Evolutionary conservation across 2,113 vertebrate genomes (phyloP).

Genomic region (Lucifuga dentata): DNA sequence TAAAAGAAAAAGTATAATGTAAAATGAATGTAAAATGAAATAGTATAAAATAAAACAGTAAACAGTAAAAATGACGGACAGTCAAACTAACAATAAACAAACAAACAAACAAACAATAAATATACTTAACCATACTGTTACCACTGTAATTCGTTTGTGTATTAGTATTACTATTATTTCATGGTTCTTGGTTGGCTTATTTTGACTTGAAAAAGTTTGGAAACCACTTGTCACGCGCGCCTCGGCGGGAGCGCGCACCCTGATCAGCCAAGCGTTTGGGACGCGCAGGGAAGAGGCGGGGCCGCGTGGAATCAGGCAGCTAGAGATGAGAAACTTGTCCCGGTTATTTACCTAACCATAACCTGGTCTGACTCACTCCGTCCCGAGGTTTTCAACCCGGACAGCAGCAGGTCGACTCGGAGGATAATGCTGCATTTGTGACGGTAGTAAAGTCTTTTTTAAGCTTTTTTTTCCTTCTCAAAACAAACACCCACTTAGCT

Average conservation of each 20-base stretch:
- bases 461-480: constrained; percentile 6
- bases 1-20: too few relatives aligned
- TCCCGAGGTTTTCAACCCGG: constrained; percentile 29
- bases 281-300: constrained; percentile 73
- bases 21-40: too few relatives aligned
- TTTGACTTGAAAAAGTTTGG: too few relatives aligned
- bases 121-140: too few relatives aligned
- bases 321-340: constrained; percentile 75
- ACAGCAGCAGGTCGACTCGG: neutral
- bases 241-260: neutral
- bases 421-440: constrained; percentile 30
- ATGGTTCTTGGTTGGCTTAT: too few relatives aligned
- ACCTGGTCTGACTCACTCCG: constrained; percentile 67
- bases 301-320: constrained; percentile 56
- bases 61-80: too few relatives aligned
- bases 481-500: constrained; percentile 17
- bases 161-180: too few relatives aligned
- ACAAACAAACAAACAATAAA: too few relatives aligned
- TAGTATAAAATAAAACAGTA: too few relatives aligned
- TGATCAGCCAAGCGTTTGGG: constrained; percentile 1
- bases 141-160: too few relatives aligned
- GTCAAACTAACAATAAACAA: too few relatives aligned
- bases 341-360: constrained; percentile 80
- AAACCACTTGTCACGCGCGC: too few relatives aligned
- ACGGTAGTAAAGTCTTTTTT: constrained; percentile 32